Percentiles rank a stretch among this genome's conserved stretches.
These are phyloP conservation scores for Conomelus anceps DNA, from an alignment of 2,888 invertebrate genomes.

Conservation along the genomic window DNA sequence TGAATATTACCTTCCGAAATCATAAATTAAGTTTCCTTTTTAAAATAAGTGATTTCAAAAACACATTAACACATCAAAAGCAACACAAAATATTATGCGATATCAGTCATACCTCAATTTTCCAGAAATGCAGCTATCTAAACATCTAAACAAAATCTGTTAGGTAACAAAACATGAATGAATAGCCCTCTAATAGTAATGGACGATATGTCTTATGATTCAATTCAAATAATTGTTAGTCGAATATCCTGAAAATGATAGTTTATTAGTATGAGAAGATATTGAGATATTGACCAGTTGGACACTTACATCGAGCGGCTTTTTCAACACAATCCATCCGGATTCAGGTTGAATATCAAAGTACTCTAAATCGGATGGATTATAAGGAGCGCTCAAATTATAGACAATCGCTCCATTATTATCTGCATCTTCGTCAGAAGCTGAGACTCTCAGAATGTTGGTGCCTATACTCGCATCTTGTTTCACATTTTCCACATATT, in stretches of 20 bases:
- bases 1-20: too few species aligned
- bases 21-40: too few species aligned
- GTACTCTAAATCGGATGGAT: slow-evolving; percentile 85
- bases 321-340: slow-evolving; percentile 93
- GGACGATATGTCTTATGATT: not conserved
- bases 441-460: slow-evolving; percentile 88
- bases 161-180: not conserved
- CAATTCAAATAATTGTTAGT: not conserved
- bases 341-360: slow-evolving; percentile 95
- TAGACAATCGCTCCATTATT: slow-evolving; percentile 93
- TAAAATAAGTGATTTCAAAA: not conserved
- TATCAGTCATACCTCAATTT: not conserved
- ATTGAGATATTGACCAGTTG: not conserved
- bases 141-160: not conserved
- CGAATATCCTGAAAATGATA: not conserved
- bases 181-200: not conserved
- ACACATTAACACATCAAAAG: not conserved
- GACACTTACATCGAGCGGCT: slow-evolving; percentile 94
- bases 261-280: not conserved
- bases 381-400: slow-evolving; percentile 80
- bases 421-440: slow-evolving; percentile 95
- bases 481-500: slow-evolving; percentile 95
- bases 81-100: not conserved
- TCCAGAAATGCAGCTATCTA: not conserved
- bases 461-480: slow-evolving; percentile 94